Percentiles rank a stretch among this genome's conserved stretches.
Conservation (phyloP, 1,140 invertebrate genomes). For the Rhagoletis pomonella region DNA sequence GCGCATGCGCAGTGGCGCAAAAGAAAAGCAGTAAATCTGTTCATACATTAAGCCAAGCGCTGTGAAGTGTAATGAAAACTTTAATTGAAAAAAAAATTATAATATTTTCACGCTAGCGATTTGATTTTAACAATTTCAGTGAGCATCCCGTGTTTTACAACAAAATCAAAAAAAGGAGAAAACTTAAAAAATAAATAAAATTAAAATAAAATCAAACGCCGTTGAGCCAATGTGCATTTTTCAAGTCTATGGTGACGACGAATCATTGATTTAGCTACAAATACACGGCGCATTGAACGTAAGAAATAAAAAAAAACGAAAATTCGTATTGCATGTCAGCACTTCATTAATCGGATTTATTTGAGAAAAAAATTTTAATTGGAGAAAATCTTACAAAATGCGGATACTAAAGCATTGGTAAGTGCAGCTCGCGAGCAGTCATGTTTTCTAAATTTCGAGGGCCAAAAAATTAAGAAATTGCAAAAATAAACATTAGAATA, state of each 20-base stretch:
- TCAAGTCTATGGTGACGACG: too few relatives aligned
- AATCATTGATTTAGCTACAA: background rate
- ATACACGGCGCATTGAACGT: background rate
- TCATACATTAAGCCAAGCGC: background rate
- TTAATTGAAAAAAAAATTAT: background rate
- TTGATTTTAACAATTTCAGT: too few relatives aligned
- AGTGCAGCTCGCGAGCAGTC: background rate
- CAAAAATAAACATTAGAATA: too few relatives aligned
- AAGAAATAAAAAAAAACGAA: background rate
- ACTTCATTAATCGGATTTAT: background rate
- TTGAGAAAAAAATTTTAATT: background rate
- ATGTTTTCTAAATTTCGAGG: too few relatives aligned
- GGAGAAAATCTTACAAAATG: conserved; percentile 45
- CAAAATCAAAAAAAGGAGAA: background rate
- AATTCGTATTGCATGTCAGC: background rate
- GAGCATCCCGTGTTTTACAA: too few relatives aligned
- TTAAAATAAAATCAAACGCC: background rate
- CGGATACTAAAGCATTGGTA: conserved; percentile 58
- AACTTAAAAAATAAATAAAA: background rate
- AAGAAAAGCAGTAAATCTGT: background rate
- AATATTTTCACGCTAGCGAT: too few relatives aligned
- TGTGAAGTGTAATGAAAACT: background rate
- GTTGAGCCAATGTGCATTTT: too few relatives aligned
- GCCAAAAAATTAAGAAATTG: too few relatives aligned
- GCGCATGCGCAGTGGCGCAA: conserved; percentile 37